Percentiles rank a stretch among this genome's conserved stretches.
Conservation (phyloP, 2,113 vertebrate genomes). For the Takifugu bimaculatus region DNA sequence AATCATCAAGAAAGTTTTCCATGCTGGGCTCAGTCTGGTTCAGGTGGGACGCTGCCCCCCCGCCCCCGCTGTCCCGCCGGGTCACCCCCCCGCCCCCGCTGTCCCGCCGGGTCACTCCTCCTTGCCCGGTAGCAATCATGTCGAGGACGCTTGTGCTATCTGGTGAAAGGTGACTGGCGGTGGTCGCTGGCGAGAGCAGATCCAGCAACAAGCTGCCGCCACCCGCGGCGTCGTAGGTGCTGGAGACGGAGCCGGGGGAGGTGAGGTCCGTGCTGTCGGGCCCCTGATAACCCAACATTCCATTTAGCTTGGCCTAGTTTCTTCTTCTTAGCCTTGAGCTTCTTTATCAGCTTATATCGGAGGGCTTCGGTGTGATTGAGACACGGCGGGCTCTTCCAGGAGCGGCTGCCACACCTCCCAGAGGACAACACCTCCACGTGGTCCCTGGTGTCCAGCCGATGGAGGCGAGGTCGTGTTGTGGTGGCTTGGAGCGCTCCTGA, state of each 20-base stretch:
- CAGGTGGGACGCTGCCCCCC: fast-evolving
- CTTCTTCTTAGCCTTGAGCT: constrained; percentile 89
- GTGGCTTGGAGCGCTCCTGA: background rate
- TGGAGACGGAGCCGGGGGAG: constrained; percentile 64
- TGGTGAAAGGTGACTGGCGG: constrained; percentile 70
- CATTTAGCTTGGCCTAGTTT: constrained; percentile 82
- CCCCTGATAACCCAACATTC: constrained; percentile 56
- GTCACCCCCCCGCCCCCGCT: background rate
- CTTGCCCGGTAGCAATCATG: constrained; percentile 60
- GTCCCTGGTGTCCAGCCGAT: background rate
- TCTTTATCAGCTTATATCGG: constrained; percentile 85
- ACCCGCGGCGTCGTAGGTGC: constrained; percentile 54
- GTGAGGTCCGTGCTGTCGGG: constrained; percentile 68
- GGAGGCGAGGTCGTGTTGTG: background rate
- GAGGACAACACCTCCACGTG: constrained; percentile 7
- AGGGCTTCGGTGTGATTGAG: constrained; percentile 76
- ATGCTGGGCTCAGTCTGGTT: constrained; percentile 38
- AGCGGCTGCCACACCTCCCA: constrained; percentile 26
- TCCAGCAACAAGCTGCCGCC: constrained; percentile 81
- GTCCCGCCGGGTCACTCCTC: constrained; percentile 20
- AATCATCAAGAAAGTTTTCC: constrained; percentile 81
- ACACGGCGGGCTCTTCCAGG: constrained; percentile 19
- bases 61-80: background rate
- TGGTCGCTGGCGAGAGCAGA: constrained; percentile 78
- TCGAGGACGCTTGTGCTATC: constrained; percentile 79